Percentiles rank a stretch among this genome's conserved stretches.
Evolutionary conservation across 2,797 vertebrate genomes (phyloP).

Genomic region (Buceros bicornis): DNA sequence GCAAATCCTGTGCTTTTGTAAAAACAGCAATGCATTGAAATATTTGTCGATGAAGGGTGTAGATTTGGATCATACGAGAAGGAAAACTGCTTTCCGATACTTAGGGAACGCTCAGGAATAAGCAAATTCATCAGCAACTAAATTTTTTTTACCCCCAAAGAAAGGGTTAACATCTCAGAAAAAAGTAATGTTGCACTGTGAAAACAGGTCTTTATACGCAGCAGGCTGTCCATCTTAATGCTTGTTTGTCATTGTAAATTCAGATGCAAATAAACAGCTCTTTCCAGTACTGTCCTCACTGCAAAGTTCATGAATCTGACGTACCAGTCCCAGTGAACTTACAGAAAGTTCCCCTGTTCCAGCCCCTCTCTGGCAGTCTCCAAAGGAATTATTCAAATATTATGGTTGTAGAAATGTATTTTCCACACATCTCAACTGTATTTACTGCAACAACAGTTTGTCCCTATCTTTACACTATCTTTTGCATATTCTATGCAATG

Average conservation of each 20-base stretch:
- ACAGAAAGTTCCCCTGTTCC: not conserved
- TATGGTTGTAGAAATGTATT: not conserved
- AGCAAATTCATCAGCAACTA: not conserved
- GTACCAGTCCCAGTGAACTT: not conserved
- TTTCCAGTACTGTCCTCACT: not conserved
- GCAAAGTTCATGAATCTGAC: not conserved
- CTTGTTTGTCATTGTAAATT: not conserved
- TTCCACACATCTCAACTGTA: not conserved
- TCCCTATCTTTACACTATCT: not conserved
- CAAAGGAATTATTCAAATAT: not conserved
- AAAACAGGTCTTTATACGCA: not conserved
- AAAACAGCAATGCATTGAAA: not conserved
- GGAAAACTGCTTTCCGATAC: not conserved
- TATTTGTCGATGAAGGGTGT: accelerated
- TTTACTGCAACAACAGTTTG: not conserved
- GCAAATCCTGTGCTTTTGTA: not conserved
- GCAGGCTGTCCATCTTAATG: not conserved
- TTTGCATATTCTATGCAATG: not conserved
- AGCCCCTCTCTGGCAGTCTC: not conserved
- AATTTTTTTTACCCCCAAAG: not conserved
- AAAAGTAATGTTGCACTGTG: not conserved
- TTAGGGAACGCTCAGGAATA: not conserved
- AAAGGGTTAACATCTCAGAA: not conserved
- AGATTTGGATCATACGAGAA: not conserved
- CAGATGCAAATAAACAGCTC: not conserved